Conservation (phyloP, 2,113 vertebrate species). For the Tonatia bakeri region DNA sequence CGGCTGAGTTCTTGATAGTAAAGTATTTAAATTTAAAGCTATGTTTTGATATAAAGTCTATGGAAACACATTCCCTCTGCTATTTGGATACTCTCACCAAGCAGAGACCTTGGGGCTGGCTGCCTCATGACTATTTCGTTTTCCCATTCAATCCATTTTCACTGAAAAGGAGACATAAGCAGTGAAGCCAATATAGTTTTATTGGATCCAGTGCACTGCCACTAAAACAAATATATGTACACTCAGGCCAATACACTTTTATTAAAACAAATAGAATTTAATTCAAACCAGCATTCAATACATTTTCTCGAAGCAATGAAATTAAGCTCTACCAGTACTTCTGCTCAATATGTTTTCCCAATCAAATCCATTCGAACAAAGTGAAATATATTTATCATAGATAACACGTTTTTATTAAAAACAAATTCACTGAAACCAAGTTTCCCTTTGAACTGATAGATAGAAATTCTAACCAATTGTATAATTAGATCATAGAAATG, state of each 20-base stretch:
- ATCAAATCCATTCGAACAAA: slow-evolving; percentile 79
- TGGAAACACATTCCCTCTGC: not conserved
- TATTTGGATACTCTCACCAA: slow-evolving; percentile 68
- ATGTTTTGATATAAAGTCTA: slow-evolving; percentile 64
- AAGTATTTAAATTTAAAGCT: slow-evolving; percentile 75
- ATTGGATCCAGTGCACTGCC: slow-evolving; percentile 85
- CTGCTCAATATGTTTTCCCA: slow-evolving; percentile 80
- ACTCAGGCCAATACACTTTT: slow-evolving; percentile 83
- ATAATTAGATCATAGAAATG: slow-evolving; percentile 65
- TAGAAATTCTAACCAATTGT: slow-evolving; percentile 64
- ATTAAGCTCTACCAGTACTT: slow-evolving; percentile 80
- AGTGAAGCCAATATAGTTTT: slow-evolving; percentile 87
- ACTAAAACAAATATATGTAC: slow-evolving; percentile 85
- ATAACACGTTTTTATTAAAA: slow-evolving; percentile 83
- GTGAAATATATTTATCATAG: slow-evolving; percentile 80
- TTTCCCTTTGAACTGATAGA: slow-evolving; percentile 70
- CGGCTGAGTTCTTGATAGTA: slow-evolving; percentile 54
- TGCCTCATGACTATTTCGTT: slow-evolving; percentile 81
- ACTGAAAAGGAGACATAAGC: slow-evolving; percentile 83
- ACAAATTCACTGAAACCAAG: slow-evolving; percentile 78
- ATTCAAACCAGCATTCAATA: slow-evolving; percentile 85
- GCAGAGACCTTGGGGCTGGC: slow-evolving; percentile 76
- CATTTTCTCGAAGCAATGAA: slow-evolving; percentile 76
- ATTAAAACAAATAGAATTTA: slow-evolving; percentile 88
- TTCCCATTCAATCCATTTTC: slow-evolving; percentile 85